Evolutionary conservation across 1,140 invertebrate species (phyloP).

Genomic region (Sweltsa coloradensis): DNA sequence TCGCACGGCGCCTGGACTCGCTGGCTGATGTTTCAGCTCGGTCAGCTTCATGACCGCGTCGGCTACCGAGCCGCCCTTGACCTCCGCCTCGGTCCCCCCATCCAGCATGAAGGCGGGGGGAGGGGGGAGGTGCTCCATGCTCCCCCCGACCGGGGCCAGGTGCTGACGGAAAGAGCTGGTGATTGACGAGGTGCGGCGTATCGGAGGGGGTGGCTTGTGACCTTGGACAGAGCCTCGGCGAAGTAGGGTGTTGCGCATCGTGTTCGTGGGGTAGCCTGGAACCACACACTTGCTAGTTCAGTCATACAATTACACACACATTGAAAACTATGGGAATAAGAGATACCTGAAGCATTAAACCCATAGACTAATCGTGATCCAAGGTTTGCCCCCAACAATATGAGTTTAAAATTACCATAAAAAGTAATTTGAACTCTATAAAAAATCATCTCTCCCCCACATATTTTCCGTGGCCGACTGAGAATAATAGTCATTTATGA

Average conservation of each 20-base stretch:
- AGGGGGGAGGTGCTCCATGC: constrained; percentile 59
- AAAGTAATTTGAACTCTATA: too few relatives aligned
- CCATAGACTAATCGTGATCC: too few relatives aligned
- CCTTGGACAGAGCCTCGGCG: constrained; percentile 47
- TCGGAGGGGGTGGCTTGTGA: constrained; percentile 69
- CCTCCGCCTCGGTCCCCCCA: constrained; percentile 16
- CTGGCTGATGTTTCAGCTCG: constrained; percentile 72
- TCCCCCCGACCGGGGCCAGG: constrained; percentile 16
- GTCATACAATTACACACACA: too few relatives aligned
- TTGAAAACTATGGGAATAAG: too few relatives aligned
- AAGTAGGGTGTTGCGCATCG: constrained; percentile 30
- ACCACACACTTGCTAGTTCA: too few relatives aligned
- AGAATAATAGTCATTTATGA: too few relatives aligned
- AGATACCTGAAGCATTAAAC: too few relatives aligned
- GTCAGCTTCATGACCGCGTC: constrained; percentile 77
- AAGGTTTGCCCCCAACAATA: too few relatives aligned
- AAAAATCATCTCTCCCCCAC: too few relatives aligned
- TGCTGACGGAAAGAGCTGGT: constrained; percentile 31
- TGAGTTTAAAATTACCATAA: too few relatives aligned
- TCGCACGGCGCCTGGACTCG: constrained; percentile 64
- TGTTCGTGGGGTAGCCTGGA: constrained; percentile 29
- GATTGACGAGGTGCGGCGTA: constrained; percentile 73
- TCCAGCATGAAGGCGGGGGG: constrained; percentile 73
- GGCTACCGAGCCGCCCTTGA: constrained; percentile 48
- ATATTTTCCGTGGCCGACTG: too few relatives aligned